Evolutionary conservation across 2,113 vertebrate genomes (phyloP).

Genomic region (Hydrolagus affinis): DNA sequence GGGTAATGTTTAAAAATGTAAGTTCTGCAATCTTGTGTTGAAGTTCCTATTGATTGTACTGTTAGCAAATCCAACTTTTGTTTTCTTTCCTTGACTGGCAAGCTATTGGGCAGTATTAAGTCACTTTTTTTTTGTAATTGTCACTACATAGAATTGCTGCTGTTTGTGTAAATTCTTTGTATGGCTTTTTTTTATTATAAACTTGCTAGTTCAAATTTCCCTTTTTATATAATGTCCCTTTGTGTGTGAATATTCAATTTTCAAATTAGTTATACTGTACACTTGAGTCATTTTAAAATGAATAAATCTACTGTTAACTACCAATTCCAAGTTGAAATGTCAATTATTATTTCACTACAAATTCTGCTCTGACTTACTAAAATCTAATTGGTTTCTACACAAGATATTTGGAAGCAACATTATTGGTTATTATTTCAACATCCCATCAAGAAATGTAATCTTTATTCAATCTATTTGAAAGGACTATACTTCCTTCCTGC

Average conservation of each 20-base stretch:
- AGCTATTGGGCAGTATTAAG: conserved; percentile 54
- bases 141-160: conserved; percentile 81
- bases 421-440: background rate
- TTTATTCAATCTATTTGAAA: too few relatives aligned
- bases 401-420: background rate
- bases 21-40: conserved; percentile 88
- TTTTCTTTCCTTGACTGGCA: conserved; percentile 56
- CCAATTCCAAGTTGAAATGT: background rate
- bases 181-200: conserved; percentile 74
- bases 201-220: conserved; percentile 68
- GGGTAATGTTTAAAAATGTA: conserved; percentile 66
- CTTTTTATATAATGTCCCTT: too few relatives aligned
- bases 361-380: background rate
- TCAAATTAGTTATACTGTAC: conserved; percentile 2
- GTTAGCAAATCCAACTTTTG: conserved; percentile 59
- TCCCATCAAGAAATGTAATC: background rate
- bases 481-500: background rate
- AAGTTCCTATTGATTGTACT: conserved; percentile 73
- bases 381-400: background rate
- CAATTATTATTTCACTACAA: background rate
- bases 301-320: background rate
- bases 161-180: conserved; percentile 69
- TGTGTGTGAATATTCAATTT: background rate
- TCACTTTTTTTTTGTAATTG: conserved; percentile 44
- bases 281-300: background rate